Base-by-base conservation (phyloP, 2,888 invertebrate genomes). In the Pandemis cinnamomeana region DNA sequence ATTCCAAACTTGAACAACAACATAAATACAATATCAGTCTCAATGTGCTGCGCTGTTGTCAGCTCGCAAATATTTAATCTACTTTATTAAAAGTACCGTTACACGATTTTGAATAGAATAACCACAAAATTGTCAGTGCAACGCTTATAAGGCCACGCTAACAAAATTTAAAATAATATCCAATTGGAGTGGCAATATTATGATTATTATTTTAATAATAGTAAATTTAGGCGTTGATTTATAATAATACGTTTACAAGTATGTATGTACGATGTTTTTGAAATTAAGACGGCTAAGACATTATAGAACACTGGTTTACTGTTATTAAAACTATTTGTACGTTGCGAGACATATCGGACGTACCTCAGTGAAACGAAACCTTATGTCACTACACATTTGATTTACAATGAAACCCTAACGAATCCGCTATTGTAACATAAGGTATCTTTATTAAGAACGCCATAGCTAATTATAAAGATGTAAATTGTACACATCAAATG, bases 21-120 rank as follows among this genome's bases (percentile, higher is more conserved):
- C 82, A 83, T 87, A 87, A 89, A 89, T 87, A 90, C 88, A 86
- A 85, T 84, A 85, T 91, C 91, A 91, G 91, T 91, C 91, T 91
- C 90, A 88, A 27, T 89, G 79, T 83, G 83, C 84, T 84, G 83
- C 83, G 83, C 84, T 84, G 80, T 80, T 82, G 81, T 78, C 75
- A 83, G 80, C 76, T 83, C 81, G 83, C 80, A 81, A 82, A 75
- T 71, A 66, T 74, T 71, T 67, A 62, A 53, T 69, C 48, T 60
- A 61, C n/a, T 62, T 61, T 41, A 46, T 27, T 36, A 73, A n/a
- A 53, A 67, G 44, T 67, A 44, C 36, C 36, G 20, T 61, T 68
- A 53, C 27, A 15, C 44, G 58, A 58, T 20, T 36, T 5, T 15
- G 7, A 60, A 42, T 53, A 67, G 8, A 58, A 69, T 20, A 63